These are phyloP conservation scores for Amphipyra berbera DNA, from an alignment of 2,888 invertebrate genomes.

Conservation along the genomic window DNA sequence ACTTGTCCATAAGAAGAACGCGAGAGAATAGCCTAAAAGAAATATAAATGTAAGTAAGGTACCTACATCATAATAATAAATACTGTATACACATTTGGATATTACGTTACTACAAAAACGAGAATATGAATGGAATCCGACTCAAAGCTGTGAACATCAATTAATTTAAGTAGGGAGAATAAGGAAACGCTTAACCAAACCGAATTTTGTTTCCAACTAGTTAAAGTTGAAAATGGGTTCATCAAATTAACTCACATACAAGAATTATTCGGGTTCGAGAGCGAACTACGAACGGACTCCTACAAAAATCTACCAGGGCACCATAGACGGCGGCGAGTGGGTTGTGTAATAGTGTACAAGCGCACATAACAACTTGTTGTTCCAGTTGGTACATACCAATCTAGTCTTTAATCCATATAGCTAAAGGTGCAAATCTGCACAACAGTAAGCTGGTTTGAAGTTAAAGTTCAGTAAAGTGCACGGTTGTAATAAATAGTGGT, in stretches of 20 bases:
- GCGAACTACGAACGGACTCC: slow-evolving; percentile 63
- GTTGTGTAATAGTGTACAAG: not conserved
- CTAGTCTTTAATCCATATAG: accelerated
- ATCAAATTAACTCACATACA: not conserved
- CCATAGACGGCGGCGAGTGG: slow-evolving; percentile 52
- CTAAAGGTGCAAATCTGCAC: not conserved
- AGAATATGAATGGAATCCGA: not conserved
- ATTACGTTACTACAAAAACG: no score
- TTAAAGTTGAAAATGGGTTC: not conserved
- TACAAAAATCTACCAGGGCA: slow-evolving; percentile 74
- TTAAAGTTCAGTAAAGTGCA: slow-evolving; percentile 4
- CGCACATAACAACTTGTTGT: slow-evolving; percentile 11
- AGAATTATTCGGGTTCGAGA: slow-evolving; percentile 26
- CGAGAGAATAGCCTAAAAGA: no score
- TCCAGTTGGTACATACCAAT: slow-evolving; percentile 11
- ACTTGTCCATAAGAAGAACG: no score
- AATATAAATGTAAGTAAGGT: no score
- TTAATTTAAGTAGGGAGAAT: not conserved
- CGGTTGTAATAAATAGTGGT: slow-evolving; percentile 1
- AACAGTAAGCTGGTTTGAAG: not conserved
- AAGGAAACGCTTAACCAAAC: not conserved
- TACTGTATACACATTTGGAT: no score
- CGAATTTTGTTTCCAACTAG: not conserved
- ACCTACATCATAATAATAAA: no score
- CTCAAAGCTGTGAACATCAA: not conserved